These are phyloP conservation scores for Erethizon dorsatum DNA, from an alignment of 2,797 vertebrate species.

Conservation along the genomic window DNA sequence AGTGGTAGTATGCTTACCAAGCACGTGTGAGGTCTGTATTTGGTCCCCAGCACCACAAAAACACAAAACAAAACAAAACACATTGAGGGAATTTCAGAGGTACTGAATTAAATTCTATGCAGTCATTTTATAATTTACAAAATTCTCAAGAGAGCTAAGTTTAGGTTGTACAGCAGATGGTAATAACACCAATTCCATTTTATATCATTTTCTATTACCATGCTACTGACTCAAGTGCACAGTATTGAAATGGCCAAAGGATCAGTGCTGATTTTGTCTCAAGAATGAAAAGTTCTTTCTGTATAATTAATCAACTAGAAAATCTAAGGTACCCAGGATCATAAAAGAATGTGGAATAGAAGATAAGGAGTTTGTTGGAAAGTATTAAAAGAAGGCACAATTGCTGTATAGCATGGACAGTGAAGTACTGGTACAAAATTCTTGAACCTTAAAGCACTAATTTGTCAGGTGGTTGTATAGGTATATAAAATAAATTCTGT, in stretches of 20 bases:
- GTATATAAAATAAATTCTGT: not conserved
- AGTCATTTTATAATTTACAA: slow-evolving; percentile 37
- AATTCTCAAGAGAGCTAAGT: not conserved
- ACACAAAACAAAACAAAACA: not conserved
- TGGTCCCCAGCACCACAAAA: not conserved
- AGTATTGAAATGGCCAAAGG: not conserved
- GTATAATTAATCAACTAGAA: slow-evolving; percentile 18
- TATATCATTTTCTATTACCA: slow-evolving; percentile 8
- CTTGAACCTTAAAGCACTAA: not conserved
- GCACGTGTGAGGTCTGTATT: not conserved
- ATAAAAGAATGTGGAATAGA: not conserved
- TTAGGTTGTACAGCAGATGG: not conserved
- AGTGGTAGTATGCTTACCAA: not conserved
- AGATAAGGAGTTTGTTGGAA: not conserved
- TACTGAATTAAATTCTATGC: not conserved
- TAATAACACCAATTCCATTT: slow-evolving; percentile 16
- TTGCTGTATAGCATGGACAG: not conserved
- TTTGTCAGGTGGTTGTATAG: not conserved
- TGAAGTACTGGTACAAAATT: not conserved
- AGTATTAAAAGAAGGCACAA: not conserved
- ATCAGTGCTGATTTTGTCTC: not conserved
- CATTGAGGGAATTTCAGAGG: not conserved
- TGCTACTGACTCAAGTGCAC: not conserved
- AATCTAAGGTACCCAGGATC: not conserved
- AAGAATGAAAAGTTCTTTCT: not conserved